A percentile compares a stretch with the other conserved stretches of the same genome.
Conservation (phyloP, 2,888 invertebrate genomes). For the Agriopis marginaria region DNA sequence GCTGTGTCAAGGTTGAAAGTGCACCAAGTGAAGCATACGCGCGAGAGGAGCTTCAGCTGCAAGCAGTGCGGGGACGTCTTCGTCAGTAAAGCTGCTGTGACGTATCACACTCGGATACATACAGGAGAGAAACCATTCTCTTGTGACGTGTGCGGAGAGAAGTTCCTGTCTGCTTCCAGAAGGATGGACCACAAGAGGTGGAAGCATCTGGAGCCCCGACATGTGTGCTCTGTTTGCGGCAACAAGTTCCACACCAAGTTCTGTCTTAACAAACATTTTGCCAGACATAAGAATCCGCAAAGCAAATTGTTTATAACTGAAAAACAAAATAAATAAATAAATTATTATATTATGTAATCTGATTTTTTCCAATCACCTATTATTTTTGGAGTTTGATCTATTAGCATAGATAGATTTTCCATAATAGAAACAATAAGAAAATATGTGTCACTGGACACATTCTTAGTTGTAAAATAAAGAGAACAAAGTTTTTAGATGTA, state of each 20-base stretch:
- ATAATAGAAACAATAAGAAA: no score
- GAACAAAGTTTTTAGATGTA: no score
- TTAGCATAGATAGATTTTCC: no score
- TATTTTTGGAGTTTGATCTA: no score
- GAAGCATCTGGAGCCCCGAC: not conserved
- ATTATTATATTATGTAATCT: no score
- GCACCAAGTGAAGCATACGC: not conserved
- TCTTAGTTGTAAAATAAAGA: no score
- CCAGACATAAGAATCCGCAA: not conserved
- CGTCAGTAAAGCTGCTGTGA: not conserved
- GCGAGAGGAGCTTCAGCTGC: not conserved
- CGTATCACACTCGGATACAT: not conserved
- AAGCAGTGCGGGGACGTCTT: not conserved
- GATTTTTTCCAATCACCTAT: no score
- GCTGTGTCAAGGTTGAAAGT: not conserved
- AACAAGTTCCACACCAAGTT: not conserved
- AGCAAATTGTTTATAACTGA: not conserved
- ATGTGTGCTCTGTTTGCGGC: not conserved
- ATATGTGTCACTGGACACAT: no score
- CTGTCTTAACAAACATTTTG: not conserved
- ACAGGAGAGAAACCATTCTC: not conserved
- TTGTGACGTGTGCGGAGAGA: not conserved
- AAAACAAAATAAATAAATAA: no score
- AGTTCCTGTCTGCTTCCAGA: slow-evolving; percentile 28
- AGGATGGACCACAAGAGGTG: slow-evolving; percentile 28